Percentiles rank a stretch among this genome's conserved stretches.
These are phyloP conservation scores for Dexiosoma caninum DNA, from an alignment of 2,888 invertebrate genomes.

Conservation along the genomic window DNA sequence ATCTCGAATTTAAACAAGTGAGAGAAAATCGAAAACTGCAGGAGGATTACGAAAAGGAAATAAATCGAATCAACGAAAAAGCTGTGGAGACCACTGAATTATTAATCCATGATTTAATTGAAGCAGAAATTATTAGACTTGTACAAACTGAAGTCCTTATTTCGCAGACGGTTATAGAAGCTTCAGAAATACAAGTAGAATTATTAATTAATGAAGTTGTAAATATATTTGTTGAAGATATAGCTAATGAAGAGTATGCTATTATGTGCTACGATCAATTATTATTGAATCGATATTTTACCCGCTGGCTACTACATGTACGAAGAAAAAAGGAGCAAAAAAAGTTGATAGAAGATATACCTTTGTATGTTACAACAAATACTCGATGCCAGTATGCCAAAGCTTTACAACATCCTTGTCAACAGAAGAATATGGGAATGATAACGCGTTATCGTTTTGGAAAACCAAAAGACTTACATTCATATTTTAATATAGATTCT, in stretches of 20 bases:
- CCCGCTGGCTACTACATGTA: conserved; percentile 78
- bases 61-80: conserved; percentile 12
- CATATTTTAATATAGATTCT: conserved; percentile 57
- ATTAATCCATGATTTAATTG: conserved; percentile 31
- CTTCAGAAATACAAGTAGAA: conserved; percentile 15
- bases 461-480: conserved; percentile 70
- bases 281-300: conserved; percentile 76
- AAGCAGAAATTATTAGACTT: conserved; percentile 38
- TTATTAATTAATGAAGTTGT: conserved; percentile 62
- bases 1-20: conserved; percentile 51
- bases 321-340: conserved; percentile 78
- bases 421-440: conserved; percentile 77
- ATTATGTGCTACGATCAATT: conserved; percentile 69
- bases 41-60: conserved; percentile 26
- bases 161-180: conserved; percentile 11
- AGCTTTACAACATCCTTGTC: conserved; percentile 77
- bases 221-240: conserved; percentile 64
- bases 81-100: conserved; percentile 13
- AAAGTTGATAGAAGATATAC: conserved; percentile 79
- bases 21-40: conserved; percentile 22
- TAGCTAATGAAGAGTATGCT: conserved; percentile 74
- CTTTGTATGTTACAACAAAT: conserved; percentile 79
- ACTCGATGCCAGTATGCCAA: conserved; percentile 65
- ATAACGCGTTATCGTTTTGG: conserved; percentile 79
- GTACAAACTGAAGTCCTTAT: conserved; percentile 51